Evolutionary conservation across 2,888 invertebrate genomes (phyloP).

Genomic region (Microchrysa polita): DNA sequence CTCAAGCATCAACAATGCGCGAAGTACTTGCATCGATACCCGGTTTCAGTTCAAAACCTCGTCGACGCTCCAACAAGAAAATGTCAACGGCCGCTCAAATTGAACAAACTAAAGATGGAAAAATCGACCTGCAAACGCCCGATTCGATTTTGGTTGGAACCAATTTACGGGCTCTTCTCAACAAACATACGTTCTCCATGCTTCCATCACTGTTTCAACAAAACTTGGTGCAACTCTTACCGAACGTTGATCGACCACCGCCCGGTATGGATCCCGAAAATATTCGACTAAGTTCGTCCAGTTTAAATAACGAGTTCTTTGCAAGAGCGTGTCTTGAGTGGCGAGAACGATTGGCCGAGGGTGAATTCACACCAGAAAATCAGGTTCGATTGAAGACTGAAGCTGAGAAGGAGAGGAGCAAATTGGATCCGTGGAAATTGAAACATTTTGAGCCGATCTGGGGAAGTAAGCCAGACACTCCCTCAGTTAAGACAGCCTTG

Average conservation of each 20-base stretch:
- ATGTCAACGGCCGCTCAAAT: conserved; percentile 91
- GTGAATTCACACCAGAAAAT: conserved; percentile 96
- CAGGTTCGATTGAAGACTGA: conserved; percentile 92
- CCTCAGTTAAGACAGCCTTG: conserved; percentile 17
- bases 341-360: conserved; percentile 91
- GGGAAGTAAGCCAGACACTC: conserved; percentile 76
- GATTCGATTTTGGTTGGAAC: conserved; percentile 94
- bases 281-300: conserved; percentile 78
- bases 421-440: conserved; percentile 96
- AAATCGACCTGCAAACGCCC: conserved; percentile 94
- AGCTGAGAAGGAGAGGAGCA: conserved; percentile 91
- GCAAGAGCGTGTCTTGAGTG: conserved; percentile 95
- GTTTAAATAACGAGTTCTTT: conserved; percentile 97
- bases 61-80: conserved; percentile 77
- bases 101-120: conserved; percentile 92
- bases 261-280: conserved; percentile 59
- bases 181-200: conserved; percentile 90
- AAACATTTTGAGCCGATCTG: conserved; percentile 97
- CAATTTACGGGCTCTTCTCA: conserved; percentile 87
- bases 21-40: conserved; percentile 89
- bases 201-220: conserved; percentile 91
- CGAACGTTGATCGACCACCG: conserved; percentile 83
- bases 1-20: conserved; percentile 80
- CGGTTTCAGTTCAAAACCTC: conserved; percentile 83
- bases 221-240: conserved; percentile 89